Conservation (phyloP, 2,113 vertebrate genomes). For the Sceloporus undulatus region DNA sequence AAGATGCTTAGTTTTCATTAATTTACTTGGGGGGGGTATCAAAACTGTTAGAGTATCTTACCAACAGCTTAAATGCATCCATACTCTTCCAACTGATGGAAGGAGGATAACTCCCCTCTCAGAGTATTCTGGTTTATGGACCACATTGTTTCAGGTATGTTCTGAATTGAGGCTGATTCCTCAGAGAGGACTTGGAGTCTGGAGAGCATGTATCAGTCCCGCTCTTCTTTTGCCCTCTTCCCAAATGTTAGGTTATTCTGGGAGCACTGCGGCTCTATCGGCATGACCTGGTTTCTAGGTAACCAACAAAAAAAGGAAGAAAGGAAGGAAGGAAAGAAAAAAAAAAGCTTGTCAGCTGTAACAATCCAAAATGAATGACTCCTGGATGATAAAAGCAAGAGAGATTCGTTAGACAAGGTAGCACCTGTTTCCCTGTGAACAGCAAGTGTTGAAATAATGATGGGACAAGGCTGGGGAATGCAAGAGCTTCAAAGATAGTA, state of each 20-base stretch:
- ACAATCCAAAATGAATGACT: slow-evolving; percentile 69
- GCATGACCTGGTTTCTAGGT: slow-evolving; percentile 77
- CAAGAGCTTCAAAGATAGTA: slow-evolving; percentile 52
- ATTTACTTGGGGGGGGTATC: neutral
- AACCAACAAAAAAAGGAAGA: slow-evolving; percentile 59
- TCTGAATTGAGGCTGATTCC: slow-evolving; percentile 55
- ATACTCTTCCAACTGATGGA: neutral
- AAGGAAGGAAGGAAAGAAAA: neutral
- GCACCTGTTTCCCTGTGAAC: slow-evolving; percentile 62
- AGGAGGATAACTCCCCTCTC: neutral
- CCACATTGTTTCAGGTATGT: slow-evolving; percentile 70
- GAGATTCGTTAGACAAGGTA: slow-evolving; percentile 62
- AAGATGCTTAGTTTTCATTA: neutral
- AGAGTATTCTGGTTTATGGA: slow-evolving; percentile 62
- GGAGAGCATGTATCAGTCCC: slow-evolving; percentile 14
- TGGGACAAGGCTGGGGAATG: slow-evolving; percentile 58
- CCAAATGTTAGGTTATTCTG: slow-evolving; percentile 62
- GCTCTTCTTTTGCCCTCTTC: slow-evolving; percentile 10
- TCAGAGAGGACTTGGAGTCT: slow-evolving; percentile 59
- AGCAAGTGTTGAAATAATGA: slow-evolving; percentile 61
- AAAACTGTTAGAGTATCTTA: neutral
- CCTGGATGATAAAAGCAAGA: slow-evolving; percentile 62
- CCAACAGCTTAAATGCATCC: neutral
- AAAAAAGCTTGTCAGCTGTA: slow-evolving; percentile 58
- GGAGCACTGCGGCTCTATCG: slow-evolving; percentile 51